Evolutionary conservation across 2,888 invertebrate species (phyloP), one percentile per base, ranked within the genome.

Genomic region (Eilema sororculum): DNA sequence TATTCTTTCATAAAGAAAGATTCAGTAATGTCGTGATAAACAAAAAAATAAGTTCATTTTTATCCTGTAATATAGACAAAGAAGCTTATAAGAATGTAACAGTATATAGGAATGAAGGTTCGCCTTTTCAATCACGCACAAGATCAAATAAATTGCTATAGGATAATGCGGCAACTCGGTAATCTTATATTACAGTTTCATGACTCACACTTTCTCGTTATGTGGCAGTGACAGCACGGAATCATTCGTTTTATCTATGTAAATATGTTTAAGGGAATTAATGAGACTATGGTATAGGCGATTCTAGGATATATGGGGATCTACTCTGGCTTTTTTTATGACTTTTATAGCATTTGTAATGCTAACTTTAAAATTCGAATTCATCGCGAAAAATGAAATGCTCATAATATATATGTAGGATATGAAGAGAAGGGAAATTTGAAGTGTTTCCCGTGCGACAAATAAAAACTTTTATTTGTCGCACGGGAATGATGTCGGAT

Each of bases 71-170:
- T 60, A 22, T 28, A 22, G 33, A 67, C 61, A 66, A 70, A 62
- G 62, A 22, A n/a, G 61, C 16, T 70, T 37, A 66, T 61, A 46
- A 57, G 61, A 41, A 56, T 24, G 41, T 70, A 70, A 62, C 62
- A 62, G 16, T 65, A 70, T 66, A 56, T 24, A 33, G n/a, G 65
- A 37, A 65, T 65, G 24, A 62, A 28, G 65, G 5, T n/a, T 41
- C 57, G 52, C 33, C 37, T 66, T 57, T 65, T 64, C 59, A 70
- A 65, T 66, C 57, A 61, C 30, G 28, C 66, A 57, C 25, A 65
- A 60, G 56, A 65, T 65, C 65, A 65, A 65, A 65, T 65, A 65
- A 57, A 65, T 57, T 56, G 30, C 46, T 65, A 33, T 56, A 3
- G 33, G 65, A 16, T 9, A 24, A 65, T 33, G 56, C 22, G 30